A percentile compares a stretch with the other conserved stretches of the same genome.
phyloP scores from a whole-genome alignment of 2,113 vertebrate species.

The Nestor notabilis region DNA sequence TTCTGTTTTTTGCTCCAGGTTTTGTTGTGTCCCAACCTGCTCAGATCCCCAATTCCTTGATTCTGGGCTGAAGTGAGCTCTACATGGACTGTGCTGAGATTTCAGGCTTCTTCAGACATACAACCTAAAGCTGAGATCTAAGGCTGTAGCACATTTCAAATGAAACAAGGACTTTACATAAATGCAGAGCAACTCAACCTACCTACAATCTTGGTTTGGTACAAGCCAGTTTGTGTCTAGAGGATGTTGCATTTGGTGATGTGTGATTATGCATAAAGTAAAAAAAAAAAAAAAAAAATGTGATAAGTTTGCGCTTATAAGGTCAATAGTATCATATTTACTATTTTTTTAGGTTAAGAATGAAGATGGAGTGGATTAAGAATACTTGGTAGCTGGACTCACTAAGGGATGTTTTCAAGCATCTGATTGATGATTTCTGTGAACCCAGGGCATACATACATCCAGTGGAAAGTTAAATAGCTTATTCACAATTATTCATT shows the following conservation, averaged over 20 bases:
- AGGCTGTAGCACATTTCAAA: neutral
- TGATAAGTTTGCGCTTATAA: neutral
- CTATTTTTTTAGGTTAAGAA: neutral
- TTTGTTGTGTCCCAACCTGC: neutral
- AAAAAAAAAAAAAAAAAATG: rapidly evolving
- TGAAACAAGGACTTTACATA: neutral
- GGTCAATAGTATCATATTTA: neutral
- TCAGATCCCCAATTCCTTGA: neutral
- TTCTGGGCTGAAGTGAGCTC: neutral
- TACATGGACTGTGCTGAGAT: neutral
- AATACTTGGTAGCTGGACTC: neutral
- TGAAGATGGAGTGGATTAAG: neutral
- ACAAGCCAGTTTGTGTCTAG: neutral
- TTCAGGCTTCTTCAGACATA: neutral
- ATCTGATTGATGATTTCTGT: neutral
- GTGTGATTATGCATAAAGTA: rapidly evolving
- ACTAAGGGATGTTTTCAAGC: neutral
- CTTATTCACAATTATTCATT: neutral
- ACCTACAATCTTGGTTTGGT: neutral
- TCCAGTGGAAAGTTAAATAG: neutral
- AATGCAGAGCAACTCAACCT: neutral
- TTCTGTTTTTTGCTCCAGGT: neutral
- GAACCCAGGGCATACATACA: neutral
- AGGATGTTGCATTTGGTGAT: neutral
- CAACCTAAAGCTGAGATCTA: neutral